phyloP scores from a whole-genome alignment of 2,797 vertebrate species.

The Manis pentadactyla region DNA sequence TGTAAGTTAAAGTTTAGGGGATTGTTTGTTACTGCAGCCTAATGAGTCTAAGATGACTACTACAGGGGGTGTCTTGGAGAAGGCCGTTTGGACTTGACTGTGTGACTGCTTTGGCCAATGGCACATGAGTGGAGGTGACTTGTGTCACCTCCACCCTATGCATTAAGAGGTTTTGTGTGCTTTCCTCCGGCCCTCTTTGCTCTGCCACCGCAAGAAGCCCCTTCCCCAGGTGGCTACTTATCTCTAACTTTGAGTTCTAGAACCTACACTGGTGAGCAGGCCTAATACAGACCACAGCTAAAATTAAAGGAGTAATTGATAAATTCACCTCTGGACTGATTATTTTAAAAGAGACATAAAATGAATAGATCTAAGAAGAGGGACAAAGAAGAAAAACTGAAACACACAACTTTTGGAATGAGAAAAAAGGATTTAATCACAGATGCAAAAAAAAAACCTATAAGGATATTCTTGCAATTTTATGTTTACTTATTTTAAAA shows the following conservation, averaged over 20 bases:
- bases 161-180: neutral
- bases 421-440: slow-evolving; percentile 34
- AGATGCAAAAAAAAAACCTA: neutral
- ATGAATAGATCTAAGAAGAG: neutral
- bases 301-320: neutral
- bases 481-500: slow-evolving; percentile 7
- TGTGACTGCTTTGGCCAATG: neutral
- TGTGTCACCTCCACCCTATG: fast-evolving
- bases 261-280: neutral
- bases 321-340: neutral
- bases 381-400: neutral
- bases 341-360: slow-evolving; percentile 11
- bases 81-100: neutral
- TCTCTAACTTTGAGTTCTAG: neutral
- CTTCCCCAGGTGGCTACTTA: neutral
- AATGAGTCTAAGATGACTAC: neutral
- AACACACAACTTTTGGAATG: neutral
- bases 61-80: neutral
- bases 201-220: neutral
- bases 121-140: neutral
- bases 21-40: neutral
- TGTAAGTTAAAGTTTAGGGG: neutral
- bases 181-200: neutral
- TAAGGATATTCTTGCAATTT: neutral
- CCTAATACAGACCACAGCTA: neutral